Percentiles rank a stretch among this genome's conserved stretches.
Evolutionary conservation across 2,888 invertebrate species (phyloP).

Genomic region (Diarsia dahlii): DNA sequence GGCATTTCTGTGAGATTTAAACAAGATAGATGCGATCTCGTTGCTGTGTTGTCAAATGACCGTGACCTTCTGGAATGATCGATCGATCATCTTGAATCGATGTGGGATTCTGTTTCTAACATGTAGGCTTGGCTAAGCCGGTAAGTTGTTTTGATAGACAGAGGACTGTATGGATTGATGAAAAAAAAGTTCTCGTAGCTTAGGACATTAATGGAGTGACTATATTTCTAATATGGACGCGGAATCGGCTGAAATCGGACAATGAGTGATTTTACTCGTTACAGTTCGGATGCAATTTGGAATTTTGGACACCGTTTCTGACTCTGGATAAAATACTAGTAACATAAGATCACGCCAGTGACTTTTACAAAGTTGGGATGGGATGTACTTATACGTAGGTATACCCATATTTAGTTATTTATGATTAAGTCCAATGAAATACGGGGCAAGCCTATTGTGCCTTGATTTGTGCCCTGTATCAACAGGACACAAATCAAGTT

Average conservation of each 20-base stretch:
- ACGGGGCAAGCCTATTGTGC: no score
- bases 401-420: no score
- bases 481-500: no score
- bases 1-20: conserved; percentile 47
- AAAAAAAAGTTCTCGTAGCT: not conserved
- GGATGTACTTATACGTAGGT: no score
- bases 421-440: no score
- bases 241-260: not conserved
- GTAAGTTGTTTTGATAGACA: conserved; percentile 1
- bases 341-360: not conserved
- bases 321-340: not conserved
- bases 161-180: not conserved
- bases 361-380: not conserved
- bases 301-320: not conserved
- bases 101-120: conserved; percentile 12
- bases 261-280: not conserved
- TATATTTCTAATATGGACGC: not conserved
- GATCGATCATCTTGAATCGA: conserved; percentile 56
- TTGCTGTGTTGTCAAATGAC: conserved; percentile 51
- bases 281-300: not conserved
- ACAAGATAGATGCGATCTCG: conserved; percentile 59
- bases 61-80: conserved; percentile 69
- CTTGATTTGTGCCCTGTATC: no score
- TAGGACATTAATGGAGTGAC: not conserved
- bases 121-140: conserved; percentile 6